Evolutionary conservation across 53 echinoderm and acorn worm species (phyloP).

Genomic region (Actinopyga echinites): DNA sequence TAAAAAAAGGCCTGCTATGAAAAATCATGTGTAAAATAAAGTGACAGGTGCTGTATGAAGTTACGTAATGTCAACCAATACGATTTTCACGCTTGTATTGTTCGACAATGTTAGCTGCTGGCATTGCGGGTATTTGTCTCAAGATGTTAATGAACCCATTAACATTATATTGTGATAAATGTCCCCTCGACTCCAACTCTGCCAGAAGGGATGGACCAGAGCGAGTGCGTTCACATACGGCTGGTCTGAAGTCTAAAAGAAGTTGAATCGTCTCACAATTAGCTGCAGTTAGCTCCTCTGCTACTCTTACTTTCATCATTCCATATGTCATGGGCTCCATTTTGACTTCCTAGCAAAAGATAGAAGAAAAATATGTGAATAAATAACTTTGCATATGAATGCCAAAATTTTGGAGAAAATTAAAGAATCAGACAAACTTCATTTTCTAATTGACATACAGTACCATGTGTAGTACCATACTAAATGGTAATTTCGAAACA

Average conservation of each 20-base stretch:
- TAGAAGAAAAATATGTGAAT: too few species aligned
- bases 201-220: neutral
- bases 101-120: neutral
- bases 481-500: too few species aligned
- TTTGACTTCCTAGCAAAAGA: too few species aligned
- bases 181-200: slow-evolving; percentile 11
- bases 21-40: too few species aligned
- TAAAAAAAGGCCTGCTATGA: too few species aligned
- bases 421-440: too few species aligned
- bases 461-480: too few species aligned
- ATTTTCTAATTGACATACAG: too few species aligned
- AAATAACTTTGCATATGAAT: too few species aligned
- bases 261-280: neutral
- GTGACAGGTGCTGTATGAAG: too few species aligned
- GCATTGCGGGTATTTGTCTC: neutral
- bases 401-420: too few species aligned
- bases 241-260: neutral
- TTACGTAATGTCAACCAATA: too few species aligned
- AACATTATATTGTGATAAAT: neutral
- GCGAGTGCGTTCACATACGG: neutral
- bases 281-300: neutral
- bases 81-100: neutral
- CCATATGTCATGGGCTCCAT: neutral
- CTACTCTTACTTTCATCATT: neutral
- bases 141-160: neutral